These are phyloP conservation scores for Halocaridina rubra DNA, from an alignment of 2,888 invertebrate species.

Conservation along the genomic window DNA sequence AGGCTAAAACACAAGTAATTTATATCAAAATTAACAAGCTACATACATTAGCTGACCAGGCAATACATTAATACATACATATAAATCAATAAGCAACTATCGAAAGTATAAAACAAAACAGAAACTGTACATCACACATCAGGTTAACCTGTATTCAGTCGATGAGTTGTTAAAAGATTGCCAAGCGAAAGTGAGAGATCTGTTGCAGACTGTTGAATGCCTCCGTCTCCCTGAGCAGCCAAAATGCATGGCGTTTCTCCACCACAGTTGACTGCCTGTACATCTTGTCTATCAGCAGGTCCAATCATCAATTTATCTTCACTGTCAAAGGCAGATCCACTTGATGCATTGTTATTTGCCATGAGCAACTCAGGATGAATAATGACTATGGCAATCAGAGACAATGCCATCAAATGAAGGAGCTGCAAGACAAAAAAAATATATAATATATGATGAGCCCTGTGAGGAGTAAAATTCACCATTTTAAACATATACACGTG, in stretches of 20 bases:
- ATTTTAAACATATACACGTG: too few relatives aligned
- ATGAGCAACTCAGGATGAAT: conserved; percentile 79
- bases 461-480: neutral
- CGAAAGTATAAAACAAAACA: too few relatives aligned
- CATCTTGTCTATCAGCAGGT: conserved; percentile 46
- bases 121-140: too few relatives aligned
- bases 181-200: conserved; percentile 53
- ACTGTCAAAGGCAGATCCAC: neutral
- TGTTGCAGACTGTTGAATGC: conserved; percentile 11
- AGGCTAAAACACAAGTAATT: too few relatives aligned
- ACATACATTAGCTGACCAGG: too few relatives aligned
- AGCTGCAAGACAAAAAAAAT: conserved; percentile 72
- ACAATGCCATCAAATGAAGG: conserved; percentile 80
- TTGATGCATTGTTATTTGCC: conserved; percentile 64
- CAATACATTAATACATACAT: too few relatives aligned
- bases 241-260: conserved; percentile 59
- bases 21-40: too few relatives aligned
- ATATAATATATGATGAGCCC: neutral
- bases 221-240: conserved; percentile 51
- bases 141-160: conserved; percentile 51
- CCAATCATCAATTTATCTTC: conserved; percentile 35
- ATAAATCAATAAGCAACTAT: too few relatives aligned
- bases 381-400: conserved; percentile 80
- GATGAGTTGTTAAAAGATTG: conserved; percentile 54
- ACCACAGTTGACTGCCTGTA: conserved; percentile 57